Conservation (phyloP, 1,140 invertebrate genomes). For the Drosophila takahashii region DNA sequence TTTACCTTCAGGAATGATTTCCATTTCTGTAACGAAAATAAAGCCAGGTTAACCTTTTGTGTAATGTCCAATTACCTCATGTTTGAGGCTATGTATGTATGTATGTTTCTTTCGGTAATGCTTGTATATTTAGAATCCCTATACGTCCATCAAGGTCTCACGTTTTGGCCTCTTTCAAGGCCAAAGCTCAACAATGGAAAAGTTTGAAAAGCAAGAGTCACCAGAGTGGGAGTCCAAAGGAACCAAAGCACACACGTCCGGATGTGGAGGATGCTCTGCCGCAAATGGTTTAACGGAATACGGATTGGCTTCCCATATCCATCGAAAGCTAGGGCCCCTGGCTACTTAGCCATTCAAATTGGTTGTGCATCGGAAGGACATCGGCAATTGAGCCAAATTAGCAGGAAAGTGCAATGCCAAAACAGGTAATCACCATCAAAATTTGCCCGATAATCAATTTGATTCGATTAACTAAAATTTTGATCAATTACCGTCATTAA, state of each 20-base stretch:
- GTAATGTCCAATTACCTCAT: conserved; percentile 1
- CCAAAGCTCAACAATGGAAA: conserved; percentile 36
- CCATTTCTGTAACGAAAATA: conserved; percentile 88
- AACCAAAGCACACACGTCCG: conserved; percentile 28
- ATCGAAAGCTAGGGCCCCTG: conserved; percentile 4
- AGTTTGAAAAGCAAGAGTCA: conserved; percentile 16
- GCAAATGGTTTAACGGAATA: conserved; percentile 33
- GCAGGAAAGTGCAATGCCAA: conserved; percentile 30
- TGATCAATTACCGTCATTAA: conserved; percentile 16
- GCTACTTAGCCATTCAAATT: conserved; percentile 38
- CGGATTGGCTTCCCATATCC: conserved; percentile 12
- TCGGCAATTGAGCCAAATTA: conserved; percentile 63
- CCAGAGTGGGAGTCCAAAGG: conserved; percentile 13
- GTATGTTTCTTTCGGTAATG: conserved; percentile 8
- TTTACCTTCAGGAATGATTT: conserved; percentile 91
- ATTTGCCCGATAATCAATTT: conserved; percentile 39
- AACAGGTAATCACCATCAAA: conserved; percentile 33
- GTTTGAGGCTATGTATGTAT: background rate
- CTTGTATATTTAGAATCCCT: conserved; percentile 24
- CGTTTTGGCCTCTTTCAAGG: conserved; percentile 63
- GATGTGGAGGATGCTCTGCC: conserved; percentile 52
- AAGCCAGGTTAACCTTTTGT: conserved; percentile 21
- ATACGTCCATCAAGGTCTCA: conserved; percentile 39
- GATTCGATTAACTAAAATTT: conserved; percentile 29
- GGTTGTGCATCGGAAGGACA: conserved; percentile 37